Conservation (phyloP, 2,888 invertebrate genomes). For the Alloplasta piceator region DNA sequence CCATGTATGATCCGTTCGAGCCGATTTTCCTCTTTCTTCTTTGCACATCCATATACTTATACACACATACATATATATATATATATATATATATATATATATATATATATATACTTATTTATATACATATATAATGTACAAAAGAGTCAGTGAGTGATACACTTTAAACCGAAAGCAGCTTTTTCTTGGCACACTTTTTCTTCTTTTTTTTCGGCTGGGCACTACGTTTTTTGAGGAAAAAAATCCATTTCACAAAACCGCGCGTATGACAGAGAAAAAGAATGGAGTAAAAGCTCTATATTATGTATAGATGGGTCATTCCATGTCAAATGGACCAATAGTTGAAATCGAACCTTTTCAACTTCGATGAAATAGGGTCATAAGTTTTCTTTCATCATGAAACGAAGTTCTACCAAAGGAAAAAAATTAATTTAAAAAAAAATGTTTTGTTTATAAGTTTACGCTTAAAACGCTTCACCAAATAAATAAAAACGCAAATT, state of each 20-base stretch:
- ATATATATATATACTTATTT: background rate
- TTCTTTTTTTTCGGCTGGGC: slow-evolving; percentile 10
- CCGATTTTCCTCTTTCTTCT: slow-evolving; percentile 35
- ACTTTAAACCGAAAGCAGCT: slow-evolving; percentile 35
- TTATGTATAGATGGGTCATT: no score
- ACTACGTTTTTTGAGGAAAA: slow-evolving; percentile 36
- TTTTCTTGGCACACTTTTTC: slow-evolving; percentile 46
- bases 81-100: background rate
- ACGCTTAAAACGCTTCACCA: no score
- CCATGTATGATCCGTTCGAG: slow-evolving; percentile 38
- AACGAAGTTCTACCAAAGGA: no score
- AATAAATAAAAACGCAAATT: no score
- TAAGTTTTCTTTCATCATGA: no score
- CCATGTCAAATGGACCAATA: no score
- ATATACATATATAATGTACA: background rate
- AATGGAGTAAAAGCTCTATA: no score
- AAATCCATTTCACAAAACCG: slow-evolving; percentile 48
- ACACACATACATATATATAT: background rate
- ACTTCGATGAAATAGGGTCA: no score
- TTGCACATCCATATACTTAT: slow-evolving; percentile 23
- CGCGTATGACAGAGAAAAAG: slow-evolving; percentile 21
- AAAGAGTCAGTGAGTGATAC: slow-evolving; percentile 39
- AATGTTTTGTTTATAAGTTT: no score
- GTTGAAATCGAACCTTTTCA: no score
- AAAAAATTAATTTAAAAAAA: no score